phyloP scores from a whole-genome alignment of 2,113 vertebrate genomes.

The Cinclus mexicanus region DNA sequence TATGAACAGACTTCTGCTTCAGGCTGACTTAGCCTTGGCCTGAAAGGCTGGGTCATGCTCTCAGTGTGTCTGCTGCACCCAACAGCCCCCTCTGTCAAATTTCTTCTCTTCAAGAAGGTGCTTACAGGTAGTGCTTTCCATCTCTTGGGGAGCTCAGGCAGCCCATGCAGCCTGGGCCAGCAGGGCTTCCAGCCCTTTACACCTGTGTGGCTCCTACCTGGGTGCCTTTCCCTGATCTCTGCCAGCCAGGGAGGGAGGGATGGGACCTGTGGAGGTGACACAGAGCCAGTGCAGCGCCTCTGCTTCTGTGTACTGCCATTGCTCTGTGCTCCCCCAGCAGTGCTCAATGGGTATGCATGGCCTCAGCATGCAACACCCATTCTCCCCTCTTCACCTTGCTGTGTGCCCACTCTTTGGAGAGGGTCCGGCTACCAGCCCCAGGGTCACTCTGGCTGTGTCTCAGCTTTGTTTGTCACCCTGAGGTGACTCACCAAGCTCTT shows the following conservation, averaged over 20 bases:
- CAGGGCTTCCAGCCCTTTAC: background rate
- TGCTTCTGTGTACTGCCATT: too few relatives aligned
- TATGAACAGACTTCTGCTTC: background rate
- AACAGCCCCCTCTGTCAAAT: background rate
- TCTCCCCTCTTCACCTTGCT: background rate
- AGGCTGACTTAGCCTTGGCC: background rate
- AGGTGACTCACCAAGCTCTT: too few relatives aligned
- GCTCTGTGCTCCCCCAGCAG: accelerated
- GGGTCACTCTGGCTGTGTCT: background rate
- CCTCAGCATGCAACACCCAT: accelerated
- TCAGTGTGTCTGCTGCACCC: accelerated
- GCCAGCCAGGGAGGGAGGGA: accelerated
- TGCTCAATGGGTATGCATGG: accelerated
- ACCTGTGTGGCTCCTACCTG: background rate
- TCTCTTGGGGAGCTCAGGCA: background rate
- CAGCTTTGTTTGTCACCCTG: background rate
- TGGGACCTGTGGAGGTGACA: accelerated
- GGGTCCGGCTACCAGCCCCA: background rate
- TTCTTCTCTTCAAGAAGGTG: background rate
- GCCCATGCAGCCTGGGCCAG: accelerated
- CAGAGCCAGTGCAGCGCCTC: background rate
- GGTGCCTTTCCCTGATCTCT: background rate
- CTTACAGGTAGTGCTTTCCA: background rate
- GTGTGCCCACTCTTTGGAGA: background rate
- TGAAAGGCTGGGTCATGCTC: accelerated